These are phyloP conservation scores for Caenorhabditis sulstoni DNA, from an alignment of 2,888 invertebrate genomes.

Conservation along the genomic window DNA sequence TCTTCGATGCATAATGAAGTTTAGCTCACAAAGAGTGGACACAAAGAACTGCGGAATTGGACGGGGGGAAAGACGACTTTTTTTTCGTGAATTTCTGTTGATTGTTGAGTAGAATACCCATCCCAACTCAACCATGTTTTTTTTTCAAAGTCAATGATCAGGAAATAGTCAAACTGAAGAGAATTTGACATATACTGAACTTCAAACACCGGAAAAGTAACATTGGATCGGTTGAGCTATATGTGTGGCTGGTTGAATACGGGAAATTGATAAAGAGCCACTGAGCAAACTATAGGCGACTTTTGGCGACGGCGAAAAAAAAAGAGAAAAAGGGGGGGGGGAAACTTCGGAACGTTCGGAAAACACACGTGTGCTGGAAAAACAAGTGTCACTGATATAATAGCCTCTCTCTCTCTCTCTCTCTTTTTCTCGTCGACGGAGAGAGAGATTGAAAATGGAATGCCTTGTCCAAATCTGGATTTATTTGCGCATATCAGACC, in stretches of 20 bases:
- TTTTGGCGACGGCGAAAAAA: no score
- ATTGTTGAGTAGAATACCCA: conserved; percentile 27
- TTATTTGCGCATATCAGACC: conserved; percentile 35
- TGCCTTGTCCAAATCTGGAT: conserved; percentile 35
- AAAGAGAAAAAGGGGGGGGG: neutral
- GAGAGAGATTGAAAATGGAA: conserved; percentile 26
- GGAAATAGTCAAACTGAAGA: neutral
- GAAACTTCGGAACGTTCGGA: conserved; percentile 2
- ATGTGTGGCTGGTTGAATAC: no score
- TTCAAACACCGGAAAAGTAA: neutral
- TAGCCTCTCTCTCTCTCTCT: neutral
- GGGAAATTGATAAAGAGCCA: neutral
- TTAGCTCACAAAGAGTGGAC: conserved; percentile 51
- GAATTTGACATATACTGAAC: neutral
- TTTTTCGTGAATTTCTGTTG: conserved; percentile 30
- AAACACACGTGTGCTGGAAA: conserved; percentile 11
- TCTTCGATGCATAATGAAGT: conserved; percentile 54
- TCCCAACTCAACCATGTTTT: no score
- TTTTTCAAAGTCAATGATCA: neutral
- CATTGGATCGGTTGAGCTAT: no score
- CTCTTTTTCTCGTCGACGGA: neutral
- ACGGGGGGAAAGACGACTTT: conserved; percentile 13
- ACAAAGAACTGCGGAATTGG: conserved; percentile 53
- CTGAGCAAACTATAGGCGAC: neutral
- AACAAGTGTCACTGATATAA: conserved; percentile 33